Percentiles rank a stretch among this genome's conserved stretches.
These are phyloP conservation scores for Gyps fulvus DNA, from an alignment of 2,113 vertebrate genomes.

Conservation along the genomic window DNA sequence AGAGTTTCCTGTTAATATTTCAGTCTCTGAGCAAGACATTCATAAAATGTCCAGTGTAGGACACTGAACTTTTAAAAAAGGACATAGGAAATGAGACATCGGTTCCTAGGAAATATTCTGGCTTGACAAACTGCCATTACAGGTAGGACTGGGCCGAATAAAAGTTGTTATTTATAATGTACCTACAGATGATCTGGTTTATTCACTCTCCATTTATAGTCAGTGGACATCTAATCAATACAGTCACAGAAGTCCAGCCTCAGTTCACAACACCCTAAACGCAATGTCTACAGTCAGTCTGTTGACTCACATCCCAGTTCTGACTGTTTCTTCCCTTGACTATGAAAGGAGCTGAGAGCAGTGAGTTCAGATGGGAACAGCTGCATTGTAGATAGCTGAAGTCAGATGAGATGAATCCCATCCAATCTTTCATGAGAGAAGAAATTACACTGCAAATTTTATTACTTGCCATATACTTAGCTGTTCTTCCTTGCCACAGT, in stretches of 20 bases:
- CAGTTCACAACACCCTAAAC: background rate
- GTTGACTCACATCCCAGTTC: background rate
- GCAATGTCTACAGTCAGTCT: background rate
- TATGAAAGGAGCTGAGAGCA: background rate
- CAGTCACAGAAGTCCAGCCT: background rate
- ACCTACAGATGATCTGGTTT: background rate
- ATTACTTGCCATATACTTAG: background rate
- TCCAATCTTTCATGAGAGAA: background rate
- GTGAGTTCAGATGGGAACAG: background rate
- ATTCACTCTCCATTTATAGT: background rate
- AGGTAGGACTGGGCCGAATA: background rate
- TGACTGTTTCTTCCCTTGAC: background rate
- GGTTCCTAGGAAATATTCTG: background rate
- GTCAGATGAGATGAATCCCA: background rate
- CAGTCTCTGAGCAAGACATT: background rate
- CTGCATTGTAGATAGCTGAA: background rate
- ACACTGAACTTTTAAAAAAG: background rate
- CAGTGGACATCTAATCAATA: background rate
- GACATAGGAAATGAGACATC: background rate
- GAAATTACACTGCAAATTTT: background rate
- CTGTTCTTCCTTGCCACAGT: background rate
- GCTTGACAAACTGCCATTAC: background rate
- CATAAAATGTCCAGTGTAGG: background rate
- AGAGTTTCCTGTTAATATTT: background rate
- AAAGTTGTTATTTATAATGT: background rate